Evolutionary conservation across 2,797 vertebrate species (phyloP).

Genomic region (Ficedula albicollis): DNA sequence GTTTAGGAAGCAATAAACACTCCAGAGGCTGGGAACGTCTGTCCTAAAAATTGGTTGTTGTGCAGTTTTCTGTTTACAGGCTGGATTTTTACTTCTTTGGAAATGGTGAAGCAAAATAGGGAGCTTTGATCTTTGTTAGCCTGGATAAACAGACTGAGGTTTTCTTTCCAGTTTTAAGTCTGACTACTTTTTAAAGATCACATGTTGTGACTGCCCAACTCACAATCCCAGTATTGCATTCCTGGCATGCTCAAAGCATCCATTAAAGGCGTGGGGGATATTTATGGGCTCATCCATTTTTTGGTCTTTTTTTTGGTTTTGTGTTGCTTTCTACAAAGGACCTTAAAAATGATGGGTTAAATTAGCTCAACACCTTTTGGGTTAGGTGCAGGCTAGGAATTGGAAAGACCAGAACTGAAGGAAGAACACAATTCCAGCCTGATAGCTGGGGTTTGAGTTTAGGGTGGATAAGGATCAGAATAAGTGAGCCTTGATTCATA

Average conservation of each 20-base stretch:
- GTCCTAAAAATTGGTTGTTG: background rate
- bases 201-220: background rate
- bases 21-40: background rate
- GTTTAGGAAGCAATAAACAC: background rate
- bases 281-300: background rate
- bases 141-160: conserved; percentile 3
- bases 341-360: background rate
- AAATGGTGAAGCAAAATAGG: conserved; percentile 41
- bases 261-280: background rate
- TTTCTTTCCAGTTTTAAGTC: background rate
- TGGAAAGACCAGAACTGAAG: background rate
- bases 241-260: background rate
- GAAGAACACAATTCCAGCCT: background rate
- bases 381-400: background rate
- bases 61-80: conserved; percentile 2
- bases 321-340: background rate
- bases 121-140: conserved; percentile 37
- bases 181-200: background rate
- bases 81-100: conserved; percentile 10
- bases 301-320: background rate
- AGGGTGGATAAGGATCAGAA: background rate
- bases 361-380: background rate
- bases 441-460: background rate
- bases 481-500: background rate
- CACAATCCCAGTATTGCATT: background rate